phyloP scores from a whole-genome alignment of 2,113 vertebrate genomes.

The Macaca nemestrina region DNA sequence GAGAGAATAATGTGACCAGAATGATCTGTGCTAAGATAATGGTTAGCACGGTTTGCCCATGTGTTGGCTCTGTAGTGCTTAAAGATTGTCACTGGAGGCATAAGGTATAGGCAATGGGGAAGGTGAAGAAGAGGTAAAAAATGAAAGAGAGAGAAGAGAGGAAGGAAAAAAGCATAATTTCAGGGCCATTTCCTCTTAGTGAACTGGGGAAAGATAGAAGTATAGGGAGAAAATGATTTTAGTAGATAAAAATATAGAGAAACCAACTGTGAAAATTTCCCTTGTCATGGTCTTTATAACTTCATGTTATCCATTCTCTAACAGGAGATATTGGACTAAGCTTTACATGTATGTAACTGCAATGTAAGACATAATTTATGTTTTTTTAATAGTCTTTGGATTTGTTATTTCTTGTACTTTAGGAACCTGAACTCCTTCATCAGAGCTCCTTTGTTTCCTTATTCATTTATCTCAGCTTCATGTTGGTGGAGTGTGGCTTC shows the following conservation, averaged over 20 bases:
- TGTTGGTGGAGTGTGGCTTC: not conserved
- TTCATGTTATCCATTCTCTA: not conserved
- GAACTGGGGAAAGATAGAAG: not conserved
- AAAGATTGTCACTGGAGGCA: not conserved
- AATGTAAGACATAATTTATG: not conserved
- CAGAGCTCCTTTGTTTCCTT: not conserved
- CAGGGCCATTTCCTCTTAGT: not conserved
- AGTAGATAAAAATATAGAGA: not conserved
- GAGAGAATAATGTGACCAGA: not conserved
- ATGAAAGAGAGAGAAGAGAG: not conserved
- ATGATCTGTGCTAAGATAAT: not conserved
- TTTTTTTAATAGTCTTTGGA: not conserved
- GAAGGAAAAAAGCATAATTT: not conserved
- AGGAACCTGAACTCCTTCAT: not conserved
- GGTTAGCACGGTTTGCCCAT: not conserved
- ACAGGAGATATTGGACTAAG: not conserved
- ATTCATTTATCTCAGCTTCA: not conserved
- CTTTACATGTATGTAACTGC: not conserved
- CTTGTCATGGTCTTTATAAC: not conserved
- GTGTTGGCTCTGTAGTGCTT: not conserved
- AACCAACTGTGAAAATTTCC: not conserved
- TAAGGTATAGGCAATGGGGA: not conserved
- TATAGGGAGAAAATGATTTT: not conserved
- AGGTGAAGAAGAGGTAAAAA: not conserved
- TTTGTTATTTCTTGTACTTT: not conserved